Evolutionary conservation across 2,888 invertebrate genomes (phyloP).

Genomic region (Drosophila borealis): DNA sequence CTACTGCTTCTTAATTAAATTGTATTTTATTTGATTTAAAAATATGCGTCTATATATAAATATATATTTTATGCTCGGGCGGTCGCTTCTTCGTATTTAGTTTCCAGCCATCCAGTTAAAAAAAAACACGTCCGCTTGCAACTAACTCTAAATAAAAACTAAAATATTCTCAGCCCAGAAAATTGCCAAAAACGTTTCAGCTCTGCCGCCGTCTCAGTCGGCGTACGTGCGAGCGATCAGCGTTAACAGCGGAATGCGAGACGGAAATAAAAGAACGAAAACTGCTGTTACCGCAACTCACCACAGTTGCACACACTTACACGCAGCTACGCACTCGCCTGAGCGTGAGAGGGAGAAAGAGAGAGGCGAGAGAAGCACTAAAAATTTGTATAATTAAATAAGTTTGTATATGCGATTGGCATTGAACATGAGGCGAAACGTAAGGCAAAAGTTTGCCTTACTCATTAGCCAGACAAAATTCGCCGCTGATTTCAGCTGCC

Average conservation of each 20-base stretch:
- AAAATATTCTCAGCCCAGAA: conserved; percentile 66
- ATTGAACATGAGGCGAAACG: conserved; percentile 44
- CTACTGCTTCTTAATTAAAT: conserved; percentile 63
- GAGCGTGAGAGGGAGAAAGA: conserved; percentile 15
- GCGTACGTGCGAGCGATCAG: conserved; percentile 34
- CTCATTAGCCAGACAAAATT: conserved; percentile 45
- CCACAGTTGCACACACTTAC: conserved; percentile 46
- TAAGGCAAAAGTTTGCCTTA: conserved; percentile 34
- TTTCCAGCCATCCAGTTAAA: conserved; percentile 85
- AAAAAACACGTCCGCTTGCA: conserved; percentile 83
- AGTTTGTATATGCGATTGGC: conserved; percentile 50
- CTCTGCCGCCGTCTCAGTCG: conserved; percentile 25
- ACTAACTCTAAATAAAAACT: conserved; percentile 84
- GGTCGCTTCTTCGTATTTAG: conserved; percentile 67
- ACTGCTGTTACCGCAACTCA: conserved; percentile 60
- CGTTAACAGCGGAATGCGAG: conserved; percentile 57
- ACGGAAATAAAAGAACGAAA: conserved; percentile 72
- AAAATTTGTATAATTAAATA: conserved; percentile 27
- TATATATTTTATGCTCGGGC: conserved; percentile 54
- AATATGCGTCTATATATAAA: conserved; percentile 68
- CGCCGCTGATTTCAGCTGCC: conserved; percentile 46
- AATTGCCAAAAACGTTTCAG: conserved; percentile 69
- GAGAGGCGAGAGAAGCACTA: conserved; percentile 24
- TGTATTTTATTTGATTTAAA: conserved; percentile 63
- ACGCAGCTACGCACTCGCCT: conserved; percentile 12